Evolutionary conservation across 1,140 invertebrate genomes (phyloP).

Genomic region (Zaprionus nigranus): DNA sequence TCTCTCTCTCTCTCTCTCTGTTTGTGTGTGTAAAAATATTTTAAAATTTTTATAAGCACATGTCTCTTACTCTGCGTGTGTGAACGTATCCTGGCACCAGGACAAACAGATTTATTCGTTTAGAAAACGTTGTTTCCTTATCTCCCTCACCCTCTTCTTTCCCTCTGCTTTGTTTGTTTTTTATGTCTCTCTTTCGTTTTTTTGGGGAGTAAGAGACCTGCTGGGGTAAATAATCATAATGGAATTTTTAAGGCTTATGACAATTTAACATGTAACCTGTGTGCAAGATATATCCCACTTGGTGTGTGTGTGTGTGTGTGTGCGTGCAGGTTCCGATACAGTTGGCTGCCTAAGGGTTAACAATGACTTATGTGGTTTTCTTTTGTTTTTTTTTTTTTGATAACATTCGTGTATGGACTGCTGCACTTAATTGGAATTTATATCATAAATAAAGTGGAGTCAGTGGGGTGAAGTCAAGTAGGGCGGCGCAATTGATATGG

Average conservation of each 20-base stretch:
- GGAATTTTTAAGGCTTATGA: slow-evolving; percentile 81
- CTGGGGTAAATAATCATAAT: slow-evolving; percentile 77
- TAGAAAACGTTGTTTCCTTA: slow-evolving; percentile 80
- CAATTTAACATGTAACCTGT: slow-evolving; percentile 69
- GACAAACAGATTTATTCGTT: slow-evolving; percentile 79
- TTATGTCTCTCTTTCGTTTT: slow-evolving; percentile 52
- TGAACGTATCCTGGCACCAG: slow-evolving; percentile 65
- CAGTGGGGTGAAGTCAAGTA: background rate
- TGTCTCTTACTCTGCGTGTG: slow-evolving; percentile 16
- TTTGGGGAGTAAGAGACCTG: background rate
- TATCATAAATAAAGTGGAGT: slow-evolving; percentile 27
- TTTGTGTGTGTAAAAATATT: slow-evolving; percentile 73
- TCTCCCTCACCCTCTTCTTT: slow-evolving; percentile 36
- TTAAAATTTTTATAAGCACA: slow-evolving; percentile 71
- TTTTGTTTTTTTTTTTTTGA: background rate
- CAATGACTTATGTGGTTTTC: slow-evolving; percentile 54
- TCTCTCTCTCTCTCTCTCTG: too few relatives aligned
- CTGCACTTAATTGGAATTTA: slow-evolving; percentile 70
- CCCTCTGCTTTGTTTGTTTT: slow-evolving; percentile 60
- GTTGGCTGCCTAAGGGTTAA: slow-evolving; percentile 47
- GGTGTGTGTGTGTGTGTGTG: slow-evolving; percentile 1
- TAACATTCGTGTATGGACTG: slow-evolving; percentile 33
- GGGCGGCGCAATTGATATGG: background rate
- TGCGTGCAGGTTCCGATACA: slow-evolving; percentile 8
- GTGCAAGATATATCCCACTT: slow-evolving; percentile 13